Percentiles rank a stretch among this genome's conserved stretches.
phyloP scores from a whole-genome alignment of 1,140 invertebrate species.

The Parapsyche elsis region DNA sequence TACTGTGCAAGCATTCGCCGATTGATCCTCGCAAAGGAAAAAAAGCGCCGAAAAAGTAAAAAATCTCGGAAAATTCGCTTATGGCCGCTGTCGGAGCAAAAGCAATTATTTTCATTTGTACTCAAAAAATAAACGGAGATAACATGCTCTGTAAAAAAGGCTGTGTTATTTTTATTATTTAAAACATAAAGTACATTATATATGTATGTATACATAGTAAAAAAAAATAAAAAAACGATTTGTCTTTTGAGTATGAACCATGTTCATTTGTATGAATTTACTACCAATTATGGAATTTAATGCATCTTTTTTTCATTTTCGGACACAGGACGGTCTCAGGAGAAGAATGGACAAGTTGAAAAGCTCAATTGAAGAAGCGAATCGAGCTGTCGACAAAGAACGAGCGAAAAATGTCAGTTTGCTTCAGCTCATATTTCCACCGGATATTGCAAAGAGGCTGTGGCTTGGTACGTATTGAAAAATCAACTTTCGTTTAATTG shows the following conservation, averaged over 20 bases:
- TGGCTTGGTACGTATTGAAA: conserved; percentile 81
- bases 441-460: conserved; percentile 89
- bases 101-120: neutral
- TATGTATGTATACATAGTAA: no score
- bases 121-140: no score
- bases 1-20: neutral
- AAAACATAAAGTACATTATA: no score
- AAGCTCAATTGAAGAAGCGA: conserved; percentile 92
- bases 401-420: conserved; percentile 95
- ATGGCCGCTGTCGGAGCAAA: neutral
- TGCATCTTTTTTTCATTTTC: neutral
- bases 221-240: neutral
- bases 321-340: conserved; percentile 85
- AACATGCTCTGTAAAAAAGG: no score
- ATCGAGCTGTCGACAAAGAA: conserved; percentile 90
- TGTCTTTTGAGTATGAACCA: neutral
- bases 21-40: conserved; percentile 10
- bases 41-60: neutral
- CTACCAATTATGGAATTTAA: neutral
- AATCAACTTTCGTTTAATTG: conserved; percentile 8
- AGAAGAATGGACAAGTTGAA: conserved; percentile 96
- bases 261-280: neutral
- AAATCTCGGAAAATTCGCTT: neutral
- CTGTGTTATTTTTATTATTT: no score
- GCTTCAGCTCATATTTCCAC: conserved; percentile 93